Base-by-base conservation (phyloP, 2,888 invertebrate species). In the Hypsopygia costalis region DNA sequence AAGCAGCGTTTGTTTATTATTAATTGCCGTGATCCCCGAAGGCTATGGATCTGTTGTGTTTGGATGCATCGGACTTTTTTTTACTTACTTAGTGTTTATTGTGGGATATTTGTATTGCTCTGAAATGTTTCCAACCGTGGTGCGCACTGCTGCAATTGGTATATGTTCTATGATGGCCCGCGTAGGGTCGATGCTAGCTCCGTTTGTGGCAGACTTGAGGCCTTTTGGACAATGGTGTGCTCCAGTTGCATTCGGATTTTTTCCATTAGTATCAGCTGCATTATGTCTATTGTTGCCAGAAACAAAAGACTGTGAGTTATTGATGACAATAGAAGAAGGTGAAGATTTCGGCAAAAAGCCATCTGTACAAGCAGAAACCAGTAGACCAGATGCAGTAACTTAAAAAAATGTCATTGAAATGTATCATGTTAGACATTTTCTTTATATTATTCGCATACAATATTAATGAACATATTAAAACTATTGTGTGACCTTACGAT, bases 121-220 rank as follows among this genome's bases (percentile, higher is more conserved):
- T 0, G 97, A 97, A 80, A 82, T 96, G 51, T 97, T 96, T 67
- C 97, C 97, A 0, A 97, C 97, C 0, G 93, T 95, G 6, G 93
- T 96, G 1, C 90, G 97, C 6, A 97, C 96, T 63, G 93, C 94
- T 36, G 97, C 95, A 0, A 90, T 97, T 52, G 97, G 97, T 3
- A 90, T 94, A 8, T 93, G 94, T 28, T 97, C 96, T 0, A 94
- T 95, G 92, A 92, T 93, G 66, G 96, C 96, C 0, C 90, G 97
- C 49, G 65, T 96, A 21, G 97, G 97, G 4, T 94, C 95, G 0
- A 94, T 97, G 90, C 59, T 93, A 6, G 95, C 97, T 0, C 97
- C 97, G 0, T 95, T 94, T 61, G 91, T 96, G 6, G 92, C 93
- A 3, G 90, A 91, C 7, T 68, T 95, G 55, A 81, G 77, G 39